phyloP scores from a whole-genome alignment of 2,113 vertebrate species.

The Calonectris borealis region DNA sequence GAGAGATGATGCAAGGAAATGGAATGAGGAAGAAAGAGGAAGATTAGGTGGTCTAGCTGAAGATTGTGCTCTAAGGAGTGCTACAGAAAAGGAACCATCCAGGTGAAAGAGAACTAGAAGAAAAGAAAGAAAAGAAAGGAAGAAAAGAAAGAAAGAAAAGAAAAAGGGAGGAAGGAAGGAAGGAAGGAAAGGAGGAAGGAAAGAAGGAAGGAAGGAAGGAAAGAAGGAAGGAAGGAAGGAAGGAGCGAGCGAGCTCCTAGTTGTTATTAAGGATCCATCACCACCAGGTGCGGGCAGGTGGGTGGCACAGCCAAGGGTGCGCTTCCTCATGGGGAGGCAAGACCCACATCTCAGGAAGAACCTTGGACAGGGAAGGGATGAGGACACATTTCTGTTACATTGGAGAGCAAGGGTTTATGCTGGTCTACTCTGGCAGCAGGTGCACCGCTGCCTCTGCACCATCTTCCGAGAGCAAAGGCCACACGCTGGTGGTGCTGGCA shows the following conservation, averaged over 20 bases:
- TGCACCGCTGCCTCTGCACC: neutral
- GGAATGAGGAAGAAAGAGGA: neutral
- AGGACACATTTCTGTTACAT: neutral
- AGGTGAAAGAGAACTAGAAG: neutral
- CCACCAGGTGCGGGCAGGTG: neutral
- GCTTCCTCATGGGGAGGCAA: neutral
- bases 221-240: fast-evolving
- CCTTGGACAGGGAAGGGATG: neutral
- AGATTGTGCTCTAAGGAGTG: neutral
- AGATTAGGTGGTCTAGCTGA: neutral
- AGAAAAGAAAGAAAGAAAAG: too few species aligned
- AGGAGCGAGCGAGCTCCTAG: neutral
- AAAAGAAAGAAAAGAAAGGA: neutral
- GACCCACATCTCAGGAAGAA: neutral
- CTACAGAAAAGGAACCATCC: neutral
- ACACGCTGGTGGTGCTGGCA: neutral
- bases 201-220: too few species aligned
- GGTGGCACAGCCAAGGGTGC: neutral
- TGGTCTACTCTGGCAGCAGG: neutral
- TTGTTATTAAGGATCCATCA: neutral
- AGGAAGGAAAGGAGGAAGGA: too few species aligned
- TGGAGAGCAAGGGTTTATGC: neutral
- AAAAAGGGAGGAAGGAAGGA: too few species aligned
- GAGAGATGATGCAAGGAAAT: neutral
- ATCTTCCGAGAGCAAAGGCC: neutral